A percentile compares a stretch with the other conserved stretches of the same genome.
phyloP scores from a whole-genome alignment of 2,888 invertebrate species.

The Sminthurides aquaticus region DNA sequence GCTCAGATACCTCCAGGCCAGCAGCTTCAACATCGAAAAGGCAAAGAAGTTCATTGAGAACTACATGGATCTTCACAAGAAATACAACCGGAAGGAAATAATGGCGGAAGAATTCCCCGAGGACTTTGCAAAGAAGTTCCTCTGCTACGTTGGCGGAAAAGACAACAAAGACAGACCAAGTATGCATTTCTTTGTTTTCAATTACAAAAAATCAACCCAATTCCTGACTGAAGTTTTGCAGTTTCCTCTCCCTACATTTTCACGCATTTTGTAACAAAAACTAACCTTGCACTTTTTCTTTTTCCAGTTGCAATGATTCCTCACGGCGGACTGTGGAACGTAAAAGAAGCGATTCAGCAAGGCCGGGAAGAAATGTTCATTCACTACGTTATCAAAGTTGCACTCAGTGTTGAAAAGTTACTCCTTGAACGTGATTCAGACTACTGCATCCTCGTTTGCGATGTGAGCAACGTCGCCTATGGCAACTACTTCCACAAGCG shows the following conservation, averaged over 20 bases:
- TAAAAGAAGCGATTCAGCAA: conserved; percentile 17
- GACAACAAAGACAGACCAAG: conserved; percentile 14
- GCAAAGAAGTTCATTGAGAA: conserved; percentile 5
- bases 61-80: conserved; percentile 6
- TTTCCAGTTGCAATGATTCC: conserved; percentile 20
- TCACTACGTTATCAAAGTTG: conserved; percentile 18
- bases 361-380: conserved; percentile 19
- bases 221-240: no score
- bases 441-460: conserved; percentile 18
- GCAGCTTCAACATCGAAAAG: conserved; percentile 10
- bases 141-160: conserved; percentile 7
- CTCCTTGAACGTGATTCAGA: conserved; percentile 15
- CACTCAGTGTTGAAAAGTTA: conserved; percentile 7
- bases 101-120: conserved; percentile 4
- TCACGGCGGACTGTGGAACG: conserved; percentile 19
- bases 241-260: no score
- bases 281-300: not conserved
- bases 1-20: conserved; percentile 7
- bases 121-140: conserved; percentile 15
- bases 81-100: not conserved
- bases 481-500: conserved; percentile 23
- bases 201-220: no score
- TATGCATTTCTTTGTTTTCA: not conserved
- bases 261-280: no score
- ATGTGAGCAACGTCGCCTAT: conserved; percentile 18